Conservation (phyloP, 2,888 invertebrate genomes). For the Philereme vetulata region DNA sequence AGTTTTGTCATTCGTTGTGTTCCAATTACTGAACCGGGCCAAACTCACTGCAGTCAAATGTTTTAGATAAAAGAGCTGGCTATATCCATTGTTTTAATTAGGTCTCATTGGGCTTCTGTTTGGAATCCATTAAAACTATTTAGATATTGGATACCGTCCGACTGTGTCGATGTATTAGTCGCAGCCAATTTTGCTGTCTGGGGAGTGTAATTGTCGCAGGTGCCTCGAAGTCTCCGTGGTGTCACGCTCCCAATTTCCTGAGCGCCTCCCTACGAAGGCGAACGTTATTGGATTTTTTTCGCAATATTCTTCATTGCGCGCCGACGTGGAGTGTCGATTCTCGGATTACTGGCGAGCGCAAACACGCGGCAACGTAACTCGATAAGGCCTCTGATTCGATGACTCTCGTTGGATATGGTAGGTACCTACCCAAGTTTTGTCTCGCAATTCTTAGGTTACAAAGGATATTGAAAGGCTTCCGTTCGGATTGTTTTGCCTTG, state of each 20-base stretch:
- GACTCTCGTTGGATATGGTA: conserved; percentile 41
- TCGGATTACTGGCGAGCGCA: conserved; percentile 48
- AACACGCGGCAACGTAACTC: conserved; percentile 43
- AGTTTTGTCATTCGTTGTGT: conserved; percentile 27
- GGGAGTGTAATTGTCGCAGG: conserved; percentile 63
- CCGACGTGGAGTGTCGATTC: conserved; percentile 51
- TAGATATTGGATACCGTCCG: neutral
- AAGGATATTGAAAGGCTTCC: conserved; percentile 36
- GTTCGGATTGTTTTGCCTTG: conserved; percentile 37
- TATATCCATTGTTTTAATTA: conserved; percentile 13
- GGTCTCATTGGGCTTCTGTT: conserved; percentile 11
- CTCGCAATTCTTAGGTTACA: conserved; percentile 36
- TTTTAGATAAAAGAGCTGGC: conserved; percentile 12
- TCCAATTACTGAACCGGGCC: conserved; percentile 16
- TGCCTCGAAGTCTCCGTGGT: conserved; percentile 53
- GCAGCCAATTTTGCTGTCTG: conserved; percentile 42
- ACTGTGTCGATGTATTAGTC: conserved; percentile 23
- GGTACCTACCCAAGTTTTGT: conserved; percentile 42
- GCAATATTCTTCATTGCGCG: conserved; percentile 70
- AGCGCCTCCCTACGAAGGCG: conserved; percentile 44
- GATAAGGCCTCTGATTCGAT: conserved; percentile 47
- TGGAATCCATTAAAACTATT: conserved; percentile 6
- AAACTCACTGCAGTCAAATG: conserved; percentile 20
- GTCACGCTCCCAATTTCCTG: conserved; percentile 73
- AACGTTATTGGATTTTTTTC: conserved; percentile 70